Base-by-base conservation (phyloP, 2,113 vertebrate genomes). In the Rafetus swinhoei region DNA sequence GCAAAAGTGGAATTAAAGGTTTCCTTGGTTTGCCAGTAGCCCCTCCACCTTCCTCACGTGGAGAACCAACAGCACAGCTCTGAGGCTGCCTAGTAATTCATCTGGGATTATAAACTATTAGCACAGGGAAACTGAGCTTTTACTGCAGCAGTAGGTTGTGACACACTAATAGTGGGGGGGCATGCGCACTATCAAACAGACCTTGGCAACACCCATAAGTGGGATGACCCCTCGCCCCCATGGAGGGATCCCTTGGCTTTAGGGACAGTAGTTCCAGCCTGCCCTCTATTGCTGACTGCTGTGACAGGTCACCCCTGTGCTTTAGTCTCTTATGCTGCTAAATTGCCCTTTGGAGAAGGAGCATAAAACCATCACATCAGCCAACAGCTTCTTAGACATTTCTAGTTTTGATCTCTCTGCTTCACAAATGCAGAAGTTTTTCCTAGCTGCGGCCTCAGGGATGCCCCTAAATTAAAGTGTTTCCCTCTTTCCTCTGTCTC, bases 1-100 rank as follows among this genome's bases (percentile, higher is more conserved):
- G 89, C 14, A 84, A 92, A 81, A 93, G 93, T 50, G 85, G 50
- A 7, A 60, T 96, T 96, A 56, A 76, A 89, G 39, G 57, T 53
- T 80, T 90, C 93, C 93, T 88, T 87, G 69, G 84, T 93, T 93
- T 11, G 9, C 80, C 83, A 89, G 85, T 74, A 7, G 0, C 56
- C 79, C 50, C 60, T 65, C 14, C 29, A 12, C 7, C 32, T 69
- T 18, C 32, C 8, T n/a, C 9, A 19, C 8, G n/a, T 19, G n/a
- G 65, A 94, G 93, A 89, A 88, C 86, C 82, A 81, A 81, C 50
- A 92, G 90, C 25, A 85, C 50, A 89, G 55, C 50, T 87, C 82
- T 92, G 25, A 57, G 74, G 3, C 5, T 88, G 86, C 79, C 77
- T 53, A 82, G 82, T 52, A 94, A 94, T 52, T 53, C 69, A 62